Evolutionary conservation across 92 coral and sea anemone species (phyloP), one percentile per base, ranked within the genome.

Genomic region (Bergia puertoricense): DNA sequence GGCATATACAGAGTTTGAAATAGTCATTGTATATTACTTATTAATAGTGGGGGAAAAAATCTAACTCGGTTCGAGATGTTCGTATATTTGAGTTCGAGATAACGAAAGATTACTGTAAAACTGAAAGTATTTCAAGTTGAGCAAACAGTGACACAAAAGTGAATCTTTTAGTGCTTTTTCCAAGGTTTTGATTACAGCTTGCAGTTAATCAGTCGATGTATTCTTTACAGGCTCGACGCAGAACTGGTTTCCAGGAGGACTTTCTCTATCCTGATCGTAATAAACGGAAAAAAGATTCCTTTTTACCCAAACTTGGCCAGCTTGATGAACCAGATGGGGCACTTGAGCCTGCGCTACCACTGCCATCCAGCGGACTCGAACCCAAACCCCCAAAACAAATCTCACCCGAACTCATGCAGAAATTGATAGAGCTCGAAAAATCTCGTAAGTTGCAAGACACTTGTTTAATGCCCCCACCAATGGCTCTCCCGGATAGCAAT

Each of bases 381-480:
- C 90, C 93, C 68, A 91, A 89, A 71, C 90, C 91, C 23, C n/a
- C 91, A 30, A 94, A 90, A 69, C 95, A 95, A 77, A 93, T 93
- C 54, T 92, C 98, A 15, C 93, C 97, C 37, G 99, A 97, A 77
- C 95, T 97, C 69, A 94, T 95, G 97, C 99, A 97, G 44, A 97
- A 97, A 89, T 81, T 97, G 11, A 66, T 97, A 68, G 97, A 97
- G 89, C 91, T 97, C 8, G 99, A 97, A 80, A 96, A 94, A 76
- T 91, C 97, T n/a, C 93, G 99, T 30, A 97, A 95, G 88, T 89
- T 86, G 62, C 93, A 92, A 68, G 86, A 81, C 80, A 59, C 82
- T 10, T 45, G 81, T 57, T 69, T 77, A 45, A 91, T 89, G 92
- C 92, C 87, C 62, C 90, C 80, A 23, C 90, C 92, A 37, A 79